Conservation (phyloP, 1,140 invertebrate species). For the Heliconius hermathena region DNA sequence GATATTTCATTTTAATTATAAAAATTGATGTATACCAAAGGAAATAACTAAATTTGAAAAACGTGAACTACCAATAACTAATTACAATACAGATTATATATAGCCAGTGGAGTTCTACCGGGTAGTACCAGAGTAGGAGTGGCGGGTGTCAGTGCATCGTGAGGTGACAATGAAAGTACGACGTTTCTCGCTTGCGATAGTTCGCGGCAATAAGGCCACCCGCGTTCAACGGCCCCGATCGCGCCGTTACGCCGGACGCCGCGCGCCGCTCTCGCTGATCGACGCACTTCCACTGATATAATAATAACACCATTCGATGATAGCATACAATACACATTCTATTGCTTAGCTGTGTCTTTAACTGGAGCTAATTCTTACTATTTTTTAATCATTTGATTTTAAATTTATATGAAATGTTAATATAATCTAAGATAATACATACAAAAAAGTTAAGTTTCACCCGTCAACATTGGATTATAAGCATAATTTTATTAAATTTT, state of each 20-base stretch:
- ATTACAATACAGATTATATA: no score
- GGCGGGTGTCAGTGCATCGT: conserved; percentile 40
- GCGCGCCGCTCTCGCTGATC: conserved; percentile 47
- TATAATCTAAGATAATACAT: no score
- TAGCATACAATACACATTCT: neutral
- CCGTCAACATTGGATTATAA: no score
- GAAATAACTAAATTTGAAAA: neutral
- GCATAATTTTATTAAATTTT: no score
- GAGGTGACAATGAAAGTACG: conserved; percentile 79
- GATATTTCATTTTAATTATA: neutral
- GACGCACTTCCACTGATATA: conserved; percentile 36
- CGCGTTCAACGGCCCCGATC: conserved; percentile 75
- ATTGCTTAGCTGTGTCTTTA: neutral
- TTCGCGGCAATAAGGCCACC: conserved; percentile 76
- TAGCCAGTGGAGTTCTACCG: neutral
- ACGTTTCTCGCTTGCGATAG: conserved; percentile 76
- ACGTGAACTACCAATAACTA: neutral
- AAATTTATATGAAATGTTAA: no score
- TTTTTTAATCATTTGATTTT: no score
- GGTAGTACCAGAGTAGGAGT: conserved; percentile 9
- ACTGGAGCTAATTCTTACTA: neutral
- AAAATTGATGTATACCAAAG: no score
- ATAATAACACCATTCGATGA: conserved; percentile 20
- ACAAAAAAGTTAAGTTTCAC: no score
- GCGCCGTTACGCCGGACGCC: conserved; percentile 64